Conservation (phyloP, 2,113 vertebrate species). For the Bambusicola thoracicus region DNA sequence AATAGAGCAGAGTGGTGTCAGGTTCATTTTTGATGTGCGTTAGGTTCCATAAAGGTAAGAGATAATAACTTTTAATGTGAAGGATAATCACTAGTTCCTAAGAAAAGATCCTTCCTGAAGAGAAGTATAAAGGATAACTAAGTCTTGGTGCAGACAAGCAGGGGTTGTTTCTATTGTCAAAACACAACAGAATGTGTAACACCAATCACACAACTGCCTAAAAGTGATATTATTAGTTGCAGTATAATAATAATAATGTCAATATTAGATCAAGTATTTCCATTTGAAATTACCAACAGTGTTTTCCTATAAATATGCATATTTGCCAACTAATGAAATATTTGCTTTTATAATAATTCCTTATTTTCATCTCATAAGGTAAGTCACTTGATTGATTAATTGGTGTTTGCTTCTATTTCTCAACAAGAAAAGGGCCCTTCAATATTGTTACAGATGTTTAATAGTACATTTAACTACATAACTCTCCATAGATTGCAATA, state of each 20-base stretch:
- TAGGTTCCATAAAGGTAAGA: slow-evolving; percentile 9
- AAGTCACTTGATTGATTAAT: neutral
- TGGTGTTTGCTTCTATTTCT: neutral
- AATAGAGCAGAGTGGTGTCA: slow-evolving; percentile 47
- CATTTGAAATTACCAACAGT: neutral
- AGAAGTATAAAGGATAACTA: slow-evolving; percentile 1
- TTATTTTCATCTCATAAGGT: neutral
- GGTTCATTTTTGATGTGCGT: neutral
- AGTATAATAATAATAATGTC: neutral
- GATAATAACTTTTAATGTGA: slow-evolving; percentile 44
- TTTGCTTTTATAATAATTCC: neutral
- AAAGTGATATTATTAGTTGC: neutral
- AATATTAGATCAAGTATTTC: neutral
- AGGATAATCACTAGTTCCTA: slow-evolving; percentile 16
- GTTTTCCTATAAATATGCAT: neutral
- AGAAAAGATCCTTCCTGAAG: neutral
- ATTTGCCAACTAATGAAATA: neutral
- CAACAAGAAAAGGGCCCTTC: neutral
- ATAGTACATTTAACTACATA: neutral
- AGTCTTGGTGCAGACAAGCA: neutral
- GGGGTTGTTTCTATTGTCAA: neutral
- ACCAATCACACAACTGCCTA: neutral
- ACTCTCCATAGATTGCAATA: neutral
- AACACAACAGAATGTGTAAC: neutral
- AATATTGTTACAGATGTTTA: neutral